Base-by-base conservation (phyloP, 1,140 invertebrate species). In the Helicorthomorpha holstii region DNA sequence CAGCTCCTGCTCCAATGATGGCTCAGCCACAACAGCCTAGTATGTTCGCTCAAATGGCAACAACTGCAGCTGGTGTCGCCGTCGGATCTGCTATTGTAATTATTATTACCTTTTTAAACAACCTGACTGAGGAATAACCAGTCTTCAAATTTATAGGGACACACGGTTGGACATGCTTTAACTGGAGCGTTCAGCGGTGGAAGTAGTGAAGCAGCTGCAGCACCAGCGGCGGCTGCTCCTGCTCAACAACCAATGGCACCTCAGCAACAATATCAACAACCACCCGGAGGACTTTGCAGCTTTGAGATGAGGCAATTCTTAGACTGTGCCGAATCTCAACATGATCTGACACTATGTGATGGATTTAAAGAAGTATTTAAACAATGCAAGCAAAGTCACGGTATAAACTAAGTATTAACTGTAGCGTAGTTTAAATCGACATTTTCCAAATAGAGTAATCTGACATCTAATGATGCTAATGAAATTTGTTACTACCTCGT, bases 311-410 rank as follows among this genome's bases (percentile, higher is more conserved):
- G 83, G 59, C 85, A 91, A 64, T 92, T 92, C 69, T 67, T 93
- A 19, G 77, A 89, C 57, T 92, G 88, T 64, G 85, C 87, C 46
- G 77, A 87, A 61, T 79, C 79, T 43, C 85, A 91, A 61, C 73
- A 75, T 27, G 89, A 93, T 66, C 65, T 94, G 4, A 75, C 78
- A 2, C 73, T 94, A 1, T 94, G 90, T 63, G 81, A 90, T 60
- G 89, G 88, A 44, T 94, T 94, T 67, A 93, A 92, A 65, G 86
- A 93, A 68, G 88, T 85, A 51, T 72, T 94, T 54, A 80, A 86
- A 58, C 85, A 92, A 65, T 94, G 90, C 81, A 65, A 64, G 52
- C 19, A 27, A 16, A 21, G 12, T 27, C 26, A 52, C 41, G 51
- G 51, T 52, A 48, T n/a, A n/a, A n/a, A n/a, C n/a, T n/a, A n/a